These are phyloP conservation scores for Hylaeus volcanicus DNA, from an alignment of 1,140 invertebrate genomes.

Conservation along the genomic window DNA sequence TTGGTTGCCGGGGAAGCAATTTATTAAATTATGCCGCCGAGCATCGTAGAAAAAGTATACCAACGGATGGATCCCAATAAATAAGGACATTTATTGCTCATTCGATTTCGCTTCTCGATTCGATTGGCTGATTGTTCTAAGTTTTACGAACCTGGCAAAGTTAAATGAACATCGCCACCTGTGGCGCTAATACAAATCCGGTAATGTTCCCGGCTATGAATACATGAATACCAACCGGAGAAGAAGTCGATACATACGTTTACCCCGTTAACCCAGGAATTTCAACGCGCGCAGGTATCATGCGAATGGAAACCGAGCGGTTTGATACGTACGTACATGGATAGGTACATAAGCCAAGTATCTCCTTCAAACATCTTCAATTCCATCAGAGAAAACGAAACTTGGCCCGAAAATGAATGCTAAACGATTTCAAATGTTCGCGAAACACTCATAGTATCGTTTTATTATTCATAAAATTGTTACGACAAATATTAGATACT, in stretches of 20 bases:
- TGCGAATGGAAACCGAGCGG: conserved; percentile 10
- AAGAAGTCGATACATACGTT: conserved; percentile 42
- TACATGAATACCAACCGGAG: conserved; percentile 56
- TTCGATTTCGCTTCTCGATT: conserved; percentile 33
- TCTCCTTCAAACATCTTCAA: neutral
- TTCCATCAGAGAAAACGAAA: neutral
- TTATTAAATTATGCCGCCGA: conserved; percentile 35
- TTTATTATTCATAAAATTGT: too few species aligned
- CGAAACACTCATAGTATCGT: too few species aligned
- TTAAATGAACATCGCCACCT: conserved; percentile 60
- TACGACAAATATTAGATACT: too few species aligned
- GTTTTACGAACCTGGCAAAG: conserved; percentile 51
- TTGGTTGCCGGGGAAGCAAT: neutral
- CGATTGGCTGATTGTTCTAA: conserved; percentile 52
- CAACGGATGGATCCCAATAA: conserved; percentile 3
- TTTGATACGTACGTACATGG: neutral
- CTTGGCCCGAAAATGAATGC: neutral
- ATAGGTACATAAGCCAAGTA: neutral
- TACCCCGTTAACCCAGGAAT: conserved; percentile 37
- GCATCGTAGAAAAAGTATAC: neutral
- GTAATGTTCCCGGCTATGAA: conserved; percentile 60
- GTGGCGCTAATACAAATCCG: conserved; percentile 61
- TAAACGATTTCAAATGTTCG: neutral
- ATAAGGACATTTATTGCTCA: conserved; percentile 14
- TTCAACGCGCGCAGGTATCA: conserved; percentile 25